phyloP scores from a whole-genome alignment of 2,113 vertebrate genomes.

The Herpailurus yagouaroundi region DNA sequence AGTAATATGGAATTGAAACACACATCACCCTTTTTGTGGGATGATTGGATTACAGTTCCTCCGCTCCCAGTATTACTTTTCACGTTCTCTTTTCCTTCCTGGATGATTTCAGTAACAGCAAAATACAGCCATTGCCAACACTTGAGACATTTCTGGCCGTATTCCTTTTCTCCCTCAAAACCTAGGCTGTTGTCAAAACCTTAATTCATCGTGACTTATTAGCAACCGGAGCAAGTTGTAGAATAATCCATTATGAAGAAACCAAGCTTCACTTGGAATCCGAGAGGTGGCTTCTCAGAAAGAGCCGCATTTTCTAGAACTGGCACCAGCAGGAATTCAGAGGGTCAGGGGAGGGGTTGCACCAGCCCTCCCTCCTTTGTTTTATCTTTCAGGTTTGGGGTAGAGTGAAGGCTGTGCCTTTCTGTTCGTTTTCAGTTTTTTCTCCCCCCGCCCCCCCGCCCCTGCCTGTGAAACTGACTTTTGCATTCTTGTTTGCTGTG shows the following conservation, averaged over 20 bases:
- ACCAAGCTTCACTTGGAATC: conserved; percentile 50
- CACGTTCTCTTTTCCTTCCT: conserved; percentile 13
- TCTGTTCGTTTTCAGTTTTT: background rate
- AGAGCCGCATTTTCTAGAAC: conserved; percentile 30
- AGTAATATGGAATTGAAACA: background rate
- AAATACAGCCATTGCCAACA: background rate
- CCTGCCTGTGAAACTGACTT: conserved; percentile 14
- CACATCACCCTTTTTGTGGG: background rate
- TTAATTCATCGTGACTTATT: conserved; percentile 62
- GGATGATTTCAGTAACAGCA: conserved; percentile 45
- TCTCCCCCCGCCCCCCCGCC: background rate
- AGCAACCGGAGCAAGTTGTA: conserved; percentile 35
- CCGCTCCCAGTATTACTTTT: background rate
- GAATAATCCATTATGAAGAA: conserved; percentile 45
- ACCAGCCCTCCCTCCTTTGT: background rate
- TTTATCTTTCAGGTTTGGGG: background rate
- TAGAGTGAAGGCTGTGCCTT: background rate
- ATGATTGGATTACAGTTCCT: background rate
- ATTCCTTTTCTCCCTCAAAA: conserved; percentile 24
- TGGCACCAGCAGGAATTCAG: background rate
- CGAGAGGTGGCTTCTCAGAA: conserved; percentile 58
- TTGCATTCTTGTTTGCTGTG: conserved; percentile 67
- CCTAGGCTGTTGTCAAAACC: conserved; percentile 39
- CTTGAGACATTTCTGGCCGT: conserved; percentile 45
- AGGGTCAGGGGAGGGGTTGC: background rate